Evolutionary conservation across 2,797 vertebrate species (phyloP).

Genomic region (Ciconia nigra): DNA sequence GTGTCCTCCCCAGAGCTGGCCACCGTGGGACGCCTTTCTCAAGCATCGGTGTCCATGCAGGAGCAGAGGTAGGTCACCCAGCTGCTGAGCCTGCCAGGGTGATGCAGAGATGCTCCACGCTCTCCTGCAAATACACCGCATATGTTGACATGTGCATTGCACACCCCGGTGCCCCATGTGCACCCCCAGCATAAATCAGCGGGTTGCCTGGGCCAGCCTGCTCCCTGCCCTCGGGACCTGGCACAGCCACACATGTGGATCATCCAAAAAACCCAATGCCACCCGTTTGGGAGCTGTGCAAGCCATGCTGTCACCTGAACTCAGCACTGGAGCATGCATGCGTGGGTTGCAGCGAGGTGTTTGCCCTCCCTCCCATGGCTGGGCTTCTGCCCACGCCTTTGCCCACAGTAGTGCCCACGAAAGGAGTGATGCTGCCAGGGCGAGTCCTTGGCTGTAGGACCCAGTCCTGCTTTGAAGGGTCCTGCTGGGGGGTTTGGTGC

Average conservation of each 20-base stretch:
- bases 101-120: background rate
- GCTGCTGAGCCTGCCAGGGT: background rate
- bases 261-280: background rate
- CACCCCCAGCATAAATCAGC: background rate
- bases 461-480: background rate
- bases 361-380: background rate
- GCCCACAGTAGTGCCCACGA: background rate
- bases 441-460: background rate
- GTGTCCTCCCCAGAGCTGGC: background rate
- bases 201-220: background rate
- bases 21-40: background rate
- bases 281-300: background rate
- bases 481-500: background rate
- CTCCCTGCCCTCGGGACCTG: background rate
- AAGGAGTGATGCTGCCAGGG: background rate
- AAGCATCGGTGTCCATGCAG: background rate
- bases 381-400: background rate
- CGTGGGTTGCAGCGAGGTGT: background rate
- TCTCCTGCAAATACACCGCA: background rate
- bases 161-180: accelerated
- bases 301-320: background rate
- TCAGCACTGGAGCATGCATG: background rate
- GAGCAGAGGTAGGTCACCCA: constrained; percentile 2
- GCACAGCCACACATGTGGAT: background rate
- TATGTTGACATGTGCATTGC: background rate